A percentile compares a stretch with the other conserved stretches of the same genome.
Conservation (phyloP, 2,797 vertebrate species). For the Centropyge bicolor region DNA sequence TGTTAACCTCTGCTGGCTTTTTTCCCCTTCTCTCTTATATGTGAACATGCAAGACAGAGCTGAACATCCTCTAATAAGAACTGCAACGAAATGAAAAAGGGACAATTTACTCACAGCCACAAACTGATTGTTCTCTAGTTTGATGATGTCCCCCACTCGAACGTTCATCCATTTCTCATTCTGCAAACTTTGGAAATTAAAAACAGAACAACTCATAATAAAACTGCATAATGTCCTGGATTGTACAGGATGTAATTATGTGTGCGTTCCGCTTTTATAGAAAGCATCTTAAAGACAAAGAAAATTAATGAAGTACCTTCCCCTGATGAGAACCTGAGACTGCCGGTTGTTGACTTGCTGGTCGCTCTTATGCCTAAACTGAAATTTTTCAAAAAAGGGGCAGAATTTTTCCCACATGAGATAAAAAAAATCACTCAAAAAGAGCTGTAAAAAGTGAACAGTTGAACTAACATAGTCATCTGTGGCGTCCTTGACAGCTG, state of each 20-base stretch:
- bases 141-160: slow-evolving; percentile 88
- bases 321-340: slow-evolving; percentile 85
- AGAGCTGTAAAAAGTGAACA: background rate
- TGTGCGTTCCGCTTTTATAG: background rate
- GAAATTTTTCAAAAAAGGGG: slow-evolving; percentile 24
- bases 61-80: background rate
- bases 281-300: slow-evolving; percentile 6
- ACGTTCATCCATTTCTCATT: slow-evolving; percentile 90
- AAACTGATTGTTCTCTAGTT: slow-evolving; percentile 91
- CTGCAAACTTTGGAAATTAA: slow-evolving; percentile 78
- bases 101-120: slow-evolving; percentile 87
- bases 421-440: background rate
- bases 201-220: background rate
- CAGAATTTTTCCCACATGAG: background rate
- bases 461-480: slow-evolving; percentile 88
- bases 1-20: background rate
- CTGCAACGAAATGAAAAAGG: background rate
- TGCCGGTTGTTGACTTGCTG: slow-evolving; percentile 88
- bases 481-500: slow-evolving; percentile 90
- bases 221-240: background rate
- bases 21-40: background rate
- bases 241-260: background rate
- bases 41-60: background rate
- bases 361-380: slow-evolving; percentile 89
- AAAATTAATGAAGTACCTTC: slow-evolving; percentile 74